Evolutionary conservation across 2,888 invertebrate species (phyloP), one percentile per base, ranked within the genome.

Genomic region (Drosophila meridiana): DNA sequence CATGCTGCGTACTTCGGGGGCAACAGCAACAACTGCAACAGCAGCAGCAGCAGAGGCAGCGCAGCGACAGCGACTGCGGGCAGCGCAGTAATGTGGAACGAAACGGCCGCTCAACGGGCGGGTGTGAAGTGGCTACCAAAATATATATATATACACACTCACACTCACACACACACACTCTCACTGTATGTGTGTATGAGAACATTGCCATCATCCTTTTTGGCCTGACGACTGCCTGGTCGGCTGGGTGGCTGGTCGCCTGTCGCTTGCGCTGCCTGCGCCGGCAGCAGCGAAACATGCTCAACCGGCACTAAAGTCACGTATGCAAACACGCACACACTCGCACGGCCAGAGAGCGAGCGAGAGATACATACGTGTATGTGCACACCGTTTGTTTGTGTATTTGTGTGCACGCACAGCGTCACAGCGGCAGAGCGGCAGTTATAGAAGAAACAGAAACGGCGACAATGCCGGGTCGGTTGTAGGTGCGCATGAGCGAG

Each of bases 271-370:
- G 65, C 68, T 68, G 73, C 55, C 70, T 65, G 70, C 65, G 70
- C 69, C 60, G 71, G 63, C 73, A 80, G 70, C 78, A 66, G 68
- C 56, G 77, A 81, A 81, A 83, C 80, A 82, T 75, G 78, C 78
- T 80, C 82, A 82, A 80, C 82, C 82, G 84, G 83, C 82, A 83
- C 82, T 74, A 87, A 83, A 84, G 87, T 89, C 89, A 89, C 87
- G 87, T 87, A 87, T 84, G 87, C 89, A 79, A 65, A 59, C 66
- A 59, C 50, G n/a, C 76, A 34, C 61, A 62, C 63, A 70, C 57
- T 45, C 38, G 59, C 65, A 70, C 26, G 57, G 55, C 61, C 9
- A 48, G 47, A 50, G 47, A 13, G 47, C 3, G 32, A 48, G 48
- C 14, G 48, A 62, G 30, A 30, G 20, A 53, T 26, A 57, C 7